Evolutionary conservation across 1,140 invertebrate species (phyloP).

Genomic region (Monomorium pharaonis): DNA sequence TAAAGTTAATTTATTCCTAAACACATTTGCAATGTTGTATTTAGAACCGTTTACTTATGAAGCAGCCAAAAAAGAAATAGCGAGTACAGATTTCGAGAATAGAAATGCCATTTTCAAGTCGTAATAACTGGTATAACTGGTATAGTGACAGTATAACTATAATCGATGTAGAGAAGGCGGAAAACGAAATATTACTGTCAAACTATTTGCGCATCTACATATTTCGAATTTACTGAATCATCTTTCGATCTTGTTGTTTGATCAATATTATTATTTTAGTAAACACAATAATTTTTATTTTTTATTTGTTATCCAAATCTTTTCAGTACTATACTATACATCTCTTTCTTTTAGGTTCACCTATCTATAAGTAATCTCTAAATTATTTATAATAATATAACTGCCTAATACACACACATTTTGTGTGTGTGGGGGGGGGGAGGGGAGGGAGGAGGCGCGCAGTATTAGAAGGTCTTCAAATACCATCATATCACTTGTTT

Average conservation of each 20-base stretch:
- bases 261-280: not conserved
- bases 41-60: not conserved
- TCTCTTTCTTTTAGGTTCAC: not conserved
- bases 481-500: too few relatives aligned
- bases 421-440: too few relatives aligned
- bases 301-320: not conserved
- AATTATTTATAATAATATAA: not conserved
- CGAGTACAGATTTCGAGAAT: constrained; percentile 18
- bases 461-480: too few relatives aligned
- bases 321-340: not conserved
- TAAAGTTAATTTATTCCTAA: not conserved
- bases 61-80: not conserved
- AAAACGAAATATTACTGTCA: not conserved
- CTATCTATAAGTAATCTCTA: not conserved
- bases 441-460: too few relatives aligned
- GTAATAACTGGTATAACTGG: constrained; percentile 35
- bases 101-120: constrained; percentile 10
- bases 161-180: not conserved
- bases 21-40: not conserved
- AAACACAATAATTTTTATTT: not conserved
- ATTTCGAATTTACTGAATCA: not conserved
- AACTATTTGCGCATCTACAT: constrained; percentile 9
- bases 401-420: too few relatives aligned
- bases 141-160: constrained; percentile 10
- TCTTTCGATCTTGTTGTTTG: not conserved